Base-by-base conservation (phyloP, 2,113 vertebrate genomes). In the Eretmochelys imbricata region DNA sequence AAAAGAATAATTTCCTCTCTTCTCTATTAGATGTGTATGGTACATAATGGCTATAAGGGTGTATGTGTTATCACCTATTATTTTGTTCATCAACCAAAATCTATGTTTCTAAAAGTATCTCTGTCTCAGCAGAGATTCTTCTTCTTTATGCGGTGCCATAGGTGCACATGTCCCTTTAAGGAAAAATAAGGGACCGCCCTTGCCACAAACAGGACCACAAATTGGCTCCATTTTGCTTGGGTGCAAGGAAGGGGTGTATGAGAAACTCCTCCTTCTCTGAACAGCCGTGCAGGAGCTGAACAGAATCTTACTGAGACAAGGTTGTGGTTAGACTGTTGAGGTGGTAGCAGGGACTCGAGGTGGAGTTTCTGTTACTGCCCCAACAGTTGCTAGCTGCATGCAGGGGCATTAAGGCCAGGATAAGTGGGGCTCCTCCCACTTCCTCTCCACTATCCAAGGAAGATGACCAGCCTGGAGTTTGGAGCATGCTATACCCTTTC, bases 1-100 rank as follows among this genome's bases (percentile, higher is more conserved):
- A 96, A 95, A 92, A 93, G n/a, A 79, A 93, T 89, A 81, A 46
- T 95, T 96, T 82, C 79, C 49, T 24, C 17, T 19, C 10, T 57
- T 57, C 1, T 5, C 72, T 92, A 25, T 76, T 76, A 25, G 42
- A 83, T 50, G 91, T 85, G 65, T 22, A n/a, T 54, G 79, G 88
- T 25, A 85, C 76, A 11, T 42, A 48, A 27, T 91, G 96, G 57
- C 92, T 9, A 48, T 86, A 76, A 8, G 88, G 3, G 2, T 79
- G 84, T 72, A 9, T 62, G 88, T 51, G 88, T 89, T 92, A 85
- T 93, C 85, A 88, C 92, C 85, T 75, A 83, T 79, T 93, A 48
- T 87, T 88, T 48, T 59, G 85, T 84, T 22, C n/a, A 38, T 19
- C n/a, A 72, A 42, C 94, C 2, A 17, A 94, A 94, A 29, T 38